Conservation (phyloP, 2,888 invertebrate species). For the Tiliacea aurago region DNA sequence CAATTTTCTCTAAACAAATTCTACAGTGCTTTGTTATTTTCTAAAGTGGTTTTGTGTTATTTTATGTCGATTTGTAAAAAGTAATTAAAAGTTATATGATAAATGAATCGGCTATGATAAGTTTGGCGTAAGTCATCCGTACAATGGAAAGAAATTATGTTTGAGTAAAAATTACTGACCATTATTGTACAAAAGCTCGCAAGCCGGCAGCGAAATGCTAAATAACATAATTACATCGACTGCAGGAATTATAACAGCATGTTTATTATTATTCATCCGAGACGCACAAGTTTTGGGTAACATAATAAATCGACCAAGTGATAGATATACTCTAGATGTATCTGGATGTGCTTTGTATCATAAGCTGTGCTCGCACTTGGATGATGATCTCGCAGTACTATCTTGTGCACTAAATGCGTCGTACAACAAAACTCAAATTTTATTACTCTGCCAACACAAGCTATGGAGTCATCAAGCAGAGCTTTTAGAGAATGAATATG, state of each 20-base stretch:
- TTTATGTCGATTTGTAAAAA: constrained; percentile 1
- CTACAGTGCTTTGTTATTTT: constrained; percentile 37
- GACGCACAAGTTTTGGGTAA: constrained; percentile 75
- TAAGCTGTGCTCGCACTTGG: constrained; percentile 83
- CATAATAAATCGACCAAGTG: constrained; percentile 74
- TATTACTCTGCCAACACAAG: constrained; percentile 83
- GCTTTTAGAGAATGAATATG: constrained; percentile 80
- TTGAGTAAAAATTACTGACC: constrained; percentile 52
- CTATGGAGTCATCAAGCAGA: constrained; percentile 84
- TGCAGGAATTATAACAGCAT: constrained; percentile 70
- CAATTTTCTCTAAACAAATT: constrained; percentile 52
- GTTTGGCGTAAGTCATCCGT: constrained; percentile 53
- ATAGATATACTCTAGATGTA: constrained; percentile 79
- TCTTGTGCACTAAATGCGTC: constrained; percentile 83
- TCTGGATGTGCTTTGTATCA: constrained; percentile 82
- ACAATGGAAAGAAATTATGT: constrained; percentile 50
- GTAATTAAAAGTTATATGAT: background rate
- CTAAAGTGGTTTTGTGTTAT: constrained; percentile 2
- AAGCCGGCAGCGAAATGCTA: constrained; percentile 79
- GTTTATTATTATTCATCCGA: constrained; percentile 68
- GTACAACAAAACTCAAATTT: constrained; percentile 83
- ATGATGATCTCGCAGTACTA: constrained; percentile 83
- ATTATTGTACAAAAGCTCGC: constrained; percentile 36
- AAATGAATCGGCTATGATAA: constrained; percentile 16
- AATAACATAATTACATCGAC: constrained; percentile 69